Base-by-base conservation (phyloP, 2,888 invertebrate genomes). In the Parelbella ahira region DNA sequence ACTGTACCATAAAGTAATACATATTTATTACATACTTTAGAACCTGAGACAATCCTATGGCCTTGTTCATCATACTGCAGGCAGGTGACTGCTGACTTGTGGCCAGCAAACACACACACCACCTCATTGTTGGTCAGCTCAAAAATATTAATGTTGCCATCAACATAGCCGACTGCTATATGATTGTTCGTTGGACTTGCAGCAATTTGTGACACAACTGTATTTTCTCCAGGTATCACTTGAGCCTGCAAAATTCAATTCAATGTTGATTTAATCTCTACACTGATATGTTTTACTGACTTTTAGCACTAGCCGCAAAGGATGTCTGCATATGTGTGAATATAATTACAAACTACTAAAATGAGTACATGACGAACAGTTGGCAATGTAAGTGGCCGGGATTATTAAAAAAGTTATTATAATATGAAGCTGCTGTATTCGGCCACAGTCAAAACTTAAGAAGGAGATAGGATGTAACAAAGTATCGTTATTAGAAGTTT, bases 111-210 rank as follows among this genome's bases (percentile, higher is more conserved):
- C 19, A 90, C 89, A 53, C 93, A 93, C 2, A 91, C 84, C 43
- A 92, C 83, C 53, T 95, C 94, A 44, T 91, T 91, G 34, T 92
- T 90, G 29, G 89, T 89, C 12, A 98, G 74, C 70, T 96, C 93
- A 75, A 93, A 98, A 4, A 96, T 90, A 72, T 93, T 93, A 0
- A 98, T 90, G 24, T 91, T 91, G 1, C 98, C 99, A 86, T 98
- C 96, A 0, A 91, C 89, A 77, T 97, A 98, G 0, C 99, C 99
- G 9, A 95, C 95, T 6, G 98, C 97, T 55, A 99, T 81, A 52
- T 93, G 92, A 33, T 92, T 84, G 41, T 92, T 92, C 66, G 93
- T 92, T 0, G 95, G 93, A 51, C 93, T 94, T 1, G 92, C 90
- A 37, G 93, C 91, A 47, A 98, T 74, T 37, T 90, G 89, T 0